phyloP scores from a whole-genome alignment of 2,888 invertebrate species.

The Pedicia rivosa region DNA sequence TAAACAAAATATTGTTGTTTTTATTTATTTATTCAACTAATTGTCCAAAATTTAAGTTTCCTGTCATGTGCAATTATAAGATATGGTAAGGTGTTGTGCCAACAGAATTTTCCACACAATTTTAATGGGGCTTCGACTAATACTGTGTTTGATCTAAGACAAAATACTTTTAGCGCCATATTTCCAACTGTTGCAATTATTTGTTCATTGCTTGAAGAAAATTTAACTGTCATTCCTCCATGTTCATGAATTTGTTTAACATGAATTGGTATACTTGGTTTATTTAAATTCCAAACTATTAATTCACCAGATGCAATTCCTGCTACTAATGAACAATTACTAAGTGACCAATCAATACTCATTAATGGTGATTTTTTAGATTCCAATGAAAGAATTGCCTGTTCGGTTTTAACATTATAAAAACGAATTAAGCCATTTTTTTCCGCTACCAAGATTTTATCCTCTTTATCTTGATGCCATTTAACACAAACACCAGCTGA shows the following conservation, averaged over 20 bases:
- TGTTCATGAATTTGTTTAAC: slow-evolving; percentile 43
- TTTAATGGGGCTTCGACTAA: slow-evolving; percentile 36
- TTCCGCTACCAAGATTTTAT: slow-evolving; percentile 57
- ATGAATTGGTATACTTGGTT: slow-evolving; percentile 45
- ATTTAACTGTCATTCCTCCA: slow-evolving; percentile 42
- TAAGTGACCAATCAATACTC: slow-evolving; percentile 53
- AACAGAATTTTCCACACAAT: slow-evolving; percentile 40
- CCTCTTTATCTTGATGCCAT: slow-evolving; percentile 52
- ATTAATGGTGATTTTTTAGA: slow-evolving; percentile 42
- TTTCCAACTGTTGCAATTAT: slow-evolving; percentile 51
- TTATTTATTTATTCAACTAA: slow-evolving; percentile 18
- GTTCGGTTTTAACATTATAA: slow-evolving; percentile 51
- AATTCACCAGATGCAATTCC: slow-evolving; percentile 50
- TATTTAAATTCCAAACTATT: slow-evolving; percentile 48
- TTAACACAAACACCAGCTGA: slow-evolving; percentile 49
- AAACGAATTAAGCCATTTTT: slow-evolving; percentile 57
- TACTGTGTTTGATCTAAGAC: slow-evolving; percentile 36
- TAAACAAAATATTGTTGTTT: slow-evolving; percentile 2
- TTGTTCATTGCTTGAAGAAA: slow-evolving; percentile 43
- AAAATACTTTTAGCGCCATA: slow-evolving; percentile 45
- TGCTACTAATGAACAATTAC: slow-evolving; percentile 30
- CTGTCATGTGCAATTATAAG: slow-evolving; percentile 42
- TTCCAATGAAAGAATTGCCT: slow-evolving; percentile 48
- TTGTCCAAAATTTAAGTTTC: slow-evolving; percentile 40
- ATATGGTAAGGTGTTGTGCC: slow-evolving; percentile 45